Conservation (phyloP, 2,888 invertebrate genomes). For the Rhaphigaster nebulosa region DNA sequence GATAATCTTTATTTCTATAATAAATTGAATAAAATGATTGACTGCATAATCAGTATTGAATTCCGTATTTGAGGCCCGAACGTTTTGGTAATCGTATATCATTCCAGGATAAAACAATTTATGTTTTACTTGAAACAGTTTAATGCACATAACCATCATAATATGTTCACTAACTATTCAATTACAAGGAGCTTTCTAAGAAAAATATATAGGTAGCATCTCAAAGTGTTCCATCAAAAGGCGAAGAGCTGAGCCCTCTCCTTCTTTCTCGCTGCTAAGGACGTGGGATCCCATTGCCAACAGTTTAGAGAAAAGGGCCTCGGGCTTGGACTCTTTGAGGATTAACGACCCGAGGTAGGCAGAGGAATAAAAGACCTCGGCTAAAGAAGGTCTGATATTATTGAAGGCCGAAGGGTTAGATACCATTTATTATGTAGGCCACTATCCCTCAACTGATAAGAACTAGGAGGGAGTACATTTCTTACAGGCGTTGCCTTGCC, state of each 20-base stretch:
- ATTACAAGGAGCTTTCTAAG: neutral
- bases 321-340: neutral
- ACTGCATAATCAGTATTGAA: no score
- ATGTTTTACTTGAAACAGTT: no score
- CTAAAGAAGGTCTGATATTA: conserved; percentile 9
- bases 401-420: neutral
- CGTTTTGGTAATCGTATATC: no score
- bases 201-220: neutral
- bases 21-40: no score
- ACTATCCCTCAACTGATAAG: conserved; percentile 19
- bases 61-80: no score
- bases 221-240: neutral
- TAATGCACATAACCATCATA: neutral
- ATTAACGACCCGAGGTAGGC: conserved; percentile 1
- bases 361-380: neutral
- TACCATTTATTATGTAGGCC: conserved; percentile 10
- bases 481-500: neutral
- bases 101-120: no score
- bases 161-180: neutral
- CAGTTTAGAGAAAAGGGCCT: neutral
- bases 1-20: no score
- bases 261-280: neutral
- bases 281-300: neutral
- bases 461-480: neutral
- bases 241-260: neutral